Evolutionary conservation across 2,888 invertebrate genomes (phyloP), one percentile per base, ranked within the genome.

Genomic region (Acleris cristana): DNA sequence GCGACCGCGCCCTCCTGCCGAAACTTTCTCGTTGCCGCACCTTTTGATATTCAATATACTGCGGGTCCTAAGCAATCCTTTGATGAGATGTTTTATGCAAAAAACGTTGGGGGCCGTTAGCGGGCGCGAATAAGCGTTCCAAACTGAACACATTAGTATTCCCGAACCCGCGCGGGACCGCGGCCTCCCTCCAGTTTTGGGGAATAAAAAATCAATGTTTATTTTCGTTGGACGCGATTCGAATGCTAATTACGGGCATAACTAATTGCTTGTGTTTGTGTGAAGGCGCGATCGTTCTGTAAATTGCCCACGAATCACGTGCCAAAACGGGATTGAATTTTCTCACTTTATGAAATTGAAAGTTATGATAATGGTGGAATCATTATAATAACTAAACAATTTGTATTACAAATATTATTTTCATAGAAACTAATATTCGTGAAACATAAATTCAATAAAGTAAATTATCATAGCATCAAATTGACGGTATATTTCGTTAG

Each of bases 41-140:
- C 90, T 91, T 92, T 92, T 92, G 90, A 92, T 92, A 92, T 92
- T 92, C 90, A 92, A 92, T 92, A 92, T 92, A 92, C 88, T 87
- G 82, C 74, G 88, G 86, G 84, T 82, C 86, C 90, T 86, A 82
- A 89, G 90, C 92, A 92, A 92, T 91, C 92, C 92, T 92, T 92
- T 92, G 92, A 92, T 92, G 92, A 92, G 92, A 92, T 92, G 91
- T 92, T 92, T 92, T 92, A 92, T 92, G 92, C 92, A 92, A 92
- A 92, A 92, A 92, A 92, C 92, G 92, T 90, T 86, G 90, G 85
- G 82, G 73, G 79, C 86, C 85, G 88, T 90, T 88, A 88, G 83
- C 87, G 83, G 87, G 90, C 87, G 91, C 88, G 88, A 90, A 88
- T 90, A 91, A 90, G 83, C 90, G 90, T 85, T 90, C 89, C 87